These are phyloP conservation scores for Hippolais icterina DNA, from an alignment of 2,113 vertebrate genomes.

Conservation along the genomic window DNA sequence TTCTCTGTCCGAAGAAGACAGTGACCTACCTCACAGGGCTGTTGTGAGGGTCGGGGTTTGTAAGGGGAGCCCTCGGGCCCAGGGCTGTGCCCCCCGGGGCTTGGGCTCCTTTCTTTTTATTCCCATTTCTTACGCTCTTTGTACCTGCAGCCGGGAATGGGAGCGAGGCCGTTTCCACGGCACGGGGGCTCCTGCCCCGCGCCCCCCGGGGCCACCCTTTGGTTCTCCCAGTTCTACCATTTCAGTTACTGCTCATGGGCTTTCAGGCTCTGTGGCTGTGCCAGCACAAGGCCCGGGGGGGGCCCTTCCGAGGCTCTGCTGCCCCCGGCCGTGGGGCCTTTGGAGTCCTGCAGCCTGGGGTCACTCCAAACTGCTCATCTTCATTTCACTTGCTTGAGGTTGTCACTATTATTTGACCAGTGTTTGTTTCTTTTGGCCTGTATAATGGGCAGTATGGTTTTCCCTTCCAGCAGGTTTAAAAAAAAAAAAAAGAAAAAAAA, in stretches of 20 bases:
- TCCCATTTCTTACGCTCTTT: constrained; percentile 32
- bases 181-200: neutral
- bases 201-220: neutral
- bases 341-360: neutral
- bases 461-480: constrained; percentile 34
- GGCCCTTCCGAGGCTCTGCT: neutral
- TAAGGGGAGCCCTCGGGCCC: neutral
- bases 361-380: neutral
- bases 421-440: constrained; percentile 30
- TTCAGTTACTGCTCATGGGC: neutral
- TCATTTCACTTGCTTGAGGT: constrained; percentile 53
- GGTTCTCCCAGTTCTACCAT: neutral
- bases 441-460: neutral
- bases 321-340: neutral
- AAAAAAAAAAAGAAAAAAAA: neutral
- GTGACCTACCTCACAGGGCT: constrained; percentile 48
- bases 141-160: neutral
- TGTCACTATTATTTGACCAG: constrained; percentile 21
- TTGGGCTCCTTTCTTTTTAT: constrained; percentile 10
- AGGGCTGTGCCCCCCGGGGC: neutral
- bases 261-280: neutral
- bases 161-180: neutral
- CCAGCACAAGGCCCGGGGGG: neutral
- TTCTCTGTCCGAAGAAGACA: constrained; percentile 8
- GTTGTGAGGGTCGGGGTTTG: neutral